phyloP scores from a whole-genome alignment of 92 coral and sea anemone genomes.

The Zoanthus sansibaricus region DNA sequence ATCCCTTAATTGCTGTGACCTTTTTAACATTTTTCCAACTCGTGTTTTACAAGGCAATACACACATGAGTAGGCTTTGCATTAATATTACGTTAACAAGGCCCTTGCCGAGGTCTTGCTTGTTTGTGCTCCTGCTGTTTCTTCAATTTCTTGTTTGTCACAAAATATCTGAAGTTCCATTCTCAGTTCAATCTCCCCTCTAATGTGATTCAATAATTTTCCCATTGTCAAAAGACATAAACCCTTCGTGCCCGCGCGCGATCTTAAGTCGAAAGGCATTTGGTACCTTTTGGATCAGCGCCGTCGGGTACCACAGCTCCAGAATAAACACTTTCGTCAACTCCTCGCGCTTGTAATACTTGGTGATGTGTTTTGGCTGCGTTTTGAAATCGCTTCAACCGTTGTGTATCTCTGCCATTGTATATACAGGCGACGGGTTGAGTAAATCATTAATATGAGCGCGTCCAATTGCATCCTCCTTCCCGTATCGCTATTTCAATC shows the following conservation, averaged over 20 bases:
- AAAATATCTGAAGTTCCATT: neutral
- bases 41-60: too few species aligned
- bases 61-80: too few species aligned
- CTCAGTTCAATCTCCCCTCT: neutral
- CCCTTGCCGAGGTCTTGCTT: too few species aligned
- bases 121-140: too few species aligned
- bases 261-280: slow-evolving; percentile 24
- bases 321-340: slow-evolving; percentile 34
- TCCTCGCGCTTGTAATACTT: slow-evolving; percentile 36
- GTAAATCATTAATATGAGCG: slow-evolving; percentile 5
- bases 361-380: slow-evolving; percentile 15
- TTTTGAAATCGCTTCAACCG: slow-evolving; percentile 24
- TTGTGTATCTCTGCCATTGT: neutral
- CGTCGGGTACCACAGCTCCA: slow-evolving; percentile 31
- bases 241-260: slow-evolving; percentile 4
- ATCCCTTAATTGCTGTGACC: too few species aligned
- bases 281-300: slow-evolving; percentile 32
- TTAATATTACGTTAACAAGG: too few species aligned
- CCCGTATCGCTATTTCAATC: neutral
- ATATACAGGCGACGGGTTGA: neutral
- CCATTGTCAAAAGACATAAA: slow-evolving; percentile 29
- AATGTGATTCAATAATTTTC: neutral
- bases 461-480: slow-evolving; percentile 15
- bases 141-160: too few species aligned
- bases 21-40: too few species aligned